Evolutionary conservation across 2,888 invertebrate genomes (phyloP), one percentile per base, ranked within the genome.

Genomic region (Dicranocentrus wangi): DNA sequence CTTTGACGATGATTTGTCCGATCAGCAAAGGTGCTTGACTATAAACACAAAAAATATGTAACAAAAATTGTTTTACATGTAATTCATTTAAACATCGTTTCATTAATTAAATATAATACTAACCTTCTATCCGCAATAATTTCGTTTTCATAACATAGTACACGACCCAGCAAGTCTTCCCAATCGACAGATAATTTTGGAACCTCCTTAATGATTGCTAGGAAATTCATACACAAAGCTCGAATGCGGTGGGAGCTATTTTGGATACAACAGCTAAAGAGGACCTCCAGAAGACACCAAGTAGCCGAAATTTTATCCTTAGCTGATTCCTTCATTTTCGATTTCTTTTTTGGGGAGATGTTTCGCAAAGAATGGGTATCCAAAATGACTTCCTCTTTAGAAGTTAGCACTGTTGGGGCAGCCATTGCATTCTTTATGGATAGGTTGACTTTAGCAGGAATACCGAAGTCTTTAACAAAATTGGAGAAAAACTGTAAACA

Each of bases 101-200:
- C 32, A 32, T 32, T n/a, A n/a, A n/a, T n/a, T n/a, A n/a, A n/a
- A n/a, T n/a, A n/a, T n/a, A n/a, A n/a, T n/a, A n/a, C n/a, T n/a
- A n/a, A 87, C 87, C 75, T 73, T 27, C 39, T 58, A 61, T 87
- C 86, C 1, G 83, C 79, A 13, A 82, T 19, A n/a, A 87, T 84
- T 76, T 85, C 87, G 8, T 55, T 69, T 19, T 79, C 69, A 60
- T 73, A 84, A 3, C 17, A 8, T 8, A 85, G 19, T 7, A 85
- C 8, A 19, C 61, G 51, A n/a, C 27, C 53, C 13, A 85, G 47
- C 13, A 87, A 78, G 19, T 80, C 77, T 21, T 43, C 60, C 81
- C 83, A 80, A n/a, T 75, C 82, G 0, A 42, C 23, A 10, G 83
- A 82, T 3, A 84, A 39, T 5, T 75, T 68, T 3, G 72, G 55